Evolutionary conservation across 2,888 invertebrate genomes (phyloP).

Genomic region (Schrankia costaestrigalis): DNA sequence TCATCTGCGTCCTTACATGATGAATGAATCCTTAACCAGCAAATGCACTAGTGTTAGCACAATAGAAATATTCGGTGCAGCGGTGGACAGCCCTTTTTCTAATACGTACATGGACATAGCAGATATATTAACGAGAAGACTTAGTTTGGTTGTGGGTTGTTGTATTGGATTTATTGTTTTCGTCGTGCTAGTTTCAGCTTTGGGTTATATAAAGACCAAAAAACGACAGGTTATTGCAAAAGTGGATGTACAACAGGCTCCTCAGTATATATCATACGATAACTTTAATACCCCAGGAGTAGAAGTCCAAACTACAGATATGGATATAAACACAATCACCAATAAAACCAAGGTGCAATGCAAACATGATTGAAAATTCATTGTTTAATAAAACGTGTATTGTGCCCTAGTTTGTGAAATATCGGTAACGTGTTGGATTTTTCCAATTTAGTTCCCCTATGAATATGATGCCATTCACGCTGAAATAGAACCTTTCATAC

Average conservation of each 20-base stretch:
- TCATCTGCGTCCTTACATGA: constrained; percentile 58
- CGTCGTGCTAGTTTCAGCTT: constrained; percentile 89
- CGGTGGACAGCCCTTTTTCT: constrained; percentile 77
- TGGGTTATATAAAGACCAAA: constrained; percentile 92
- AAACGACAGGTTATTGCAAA: constrained; percentile 89
- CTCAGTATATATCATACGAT: constrained; percentile 89
- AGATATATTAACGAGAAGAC: constrained; percentile 88
- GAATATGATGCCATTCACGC: constrained; percentile 54
- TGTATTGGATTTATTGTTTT: constrained; percentile 93
- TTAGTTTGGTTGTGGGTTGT: constrained; percentile 92
- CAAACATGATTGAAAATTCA: constrained; percentile 46
- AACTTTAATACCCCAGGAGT: constrained; percentile 66
- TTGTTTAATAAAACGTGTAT: constrained; percentile 28
- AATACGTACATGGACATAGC: constrained; percentile 86
- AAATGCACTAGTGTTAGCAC: constrained; percentile 89
- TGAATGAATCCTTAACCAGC: constrained; percentile 86
- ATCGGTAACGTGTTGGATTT: constrained; percentile 39
- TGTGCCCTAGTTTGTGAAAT: constrained; percentile 28
- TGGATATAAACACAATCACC: constrained; percentile 71
- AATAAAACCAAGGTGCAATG: constrained; percentile 63
- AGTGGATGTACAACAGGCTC: constrained; percentile 84
- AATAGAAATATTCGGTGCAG: constrained; percentile 85
- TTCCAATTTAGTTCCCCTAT: constrained; percentile 48
- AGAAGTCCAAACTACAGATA: constrained; percentile 66
- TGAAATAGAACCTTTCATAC: constrained; percentile 49